Evolutionary conservation across 1,140 invertebrate genomes (phyloP).

Genomic region (Drosophila lowei): DNA sequence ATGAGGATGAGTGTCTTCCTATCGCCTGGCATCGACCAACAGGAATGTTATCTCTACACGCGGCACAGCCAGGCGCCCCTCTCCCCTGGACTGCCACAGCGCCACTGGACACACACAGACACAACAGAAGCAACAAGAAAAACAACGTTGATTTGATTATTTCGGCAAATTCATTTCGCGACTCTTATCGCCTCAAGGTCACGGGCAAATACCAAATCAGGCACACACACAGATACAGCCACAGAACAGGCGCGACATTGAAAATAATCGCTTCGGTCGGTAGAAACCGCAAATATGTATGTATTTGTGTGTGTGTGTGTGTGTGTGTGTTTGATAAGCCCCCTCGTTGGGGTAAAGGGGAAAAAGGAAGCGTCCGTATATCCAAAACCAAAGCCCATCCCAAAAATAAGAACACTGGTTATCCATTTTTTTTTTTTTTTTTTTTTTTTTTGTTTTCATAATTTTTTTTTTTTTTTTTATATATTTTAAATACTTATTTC

Average conservation of each 20-base stretch:
- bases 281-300: constrained; percentile 15
- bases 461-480: constrained; percentile 70
- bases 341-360: no score
- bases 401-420: constrained; percentile 17
- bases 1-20: constrained; percentile 28
- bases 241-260: constrained; percentile 65
- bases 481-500: constrained; percentile 81
- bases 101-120: not conserved
- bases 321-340: constrained; percentile 31
- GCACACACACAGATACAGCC: constrained; percentile 21
- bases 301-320: not conserved
- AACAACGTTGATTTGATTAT: constrained; percentile 68
- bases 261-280: constrained; percentile 63
- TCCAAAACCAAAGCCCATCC: not conserved
- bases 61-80: constrained; percentile 46
- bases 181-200: constrained; percentile 80
- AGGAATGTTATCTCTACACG: constrained; percentile 67
- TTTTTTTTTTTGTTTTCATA: constrained; percentile 62
- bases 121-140: not conserved
- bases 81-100: not conserved
- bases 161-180: constrained; percentile 78
- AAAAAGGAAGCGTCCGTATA: no score
- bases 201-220: constrained; percentile 74
- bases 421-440: constrained; percentile 3
- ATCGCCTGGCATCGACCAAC: constrained; percentile 47